Evolutionary conservation across 2,113 vertebrate species (phyloP), one percentile per base, ranked within the genome.

Genomic region (Neodontobutis hainanensis): DNA sequence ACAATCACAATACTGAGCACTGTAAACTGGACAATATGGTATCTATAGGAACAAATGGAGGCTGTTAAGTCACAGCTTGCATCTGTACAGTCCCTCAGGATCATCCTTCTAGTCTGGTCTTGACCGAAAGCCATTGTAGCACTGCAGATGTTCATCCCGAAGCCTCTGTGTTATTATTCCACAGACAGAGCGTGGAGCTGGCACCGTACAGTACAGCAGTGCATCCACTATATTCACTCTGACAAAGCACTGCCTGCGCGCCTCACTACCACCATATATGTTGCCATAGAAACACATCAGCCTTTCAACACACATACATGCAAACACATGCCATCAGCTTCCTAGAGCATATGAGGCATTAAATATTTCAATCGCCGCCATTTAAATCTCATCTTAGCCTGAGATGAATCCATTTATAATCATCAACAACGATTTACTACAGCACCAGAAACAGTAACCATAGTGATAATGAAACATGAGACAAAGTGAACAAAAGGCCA

Each of bases 281-380:
- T 91, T 91, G 83, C 89, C 86, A 91, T 92, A 84, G 92, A 82
- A 91, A 92, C 90, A 84, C 71, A 85, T 77, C 77, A 87, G 75
- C 68, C 66, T 46, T 40, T 73, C 47, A 47, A 16, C 45, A 34
- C 64, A 36, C 40, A 56, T 43, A 38, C 58, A 62, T 44, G 47
- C 42, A 70, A 46, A 60, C 61, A 53, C 46, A 65, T 45, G 43
- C n/a, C 61, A 69, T 62, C 43, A 68, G 75, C 59, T 77, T 68
- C 53, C 48, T 45, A 35, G 68, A 77, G 74, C 77, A 67, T 74
- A 75, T 3, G 52, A 14, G 2, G 19, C 61, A 81, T 81, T 83
- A 78, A 80, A 87, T 85, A 84, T 88, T 86, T 81, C 75, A 81
- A 73, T 70, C 6, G 7, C 56, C 46, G 51, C 51, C 65, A 60